Evolutionary conservation across 2,797 vertebrate species (phyloP).

Genomic region (Enteromius unitaeniatus): DNA sequence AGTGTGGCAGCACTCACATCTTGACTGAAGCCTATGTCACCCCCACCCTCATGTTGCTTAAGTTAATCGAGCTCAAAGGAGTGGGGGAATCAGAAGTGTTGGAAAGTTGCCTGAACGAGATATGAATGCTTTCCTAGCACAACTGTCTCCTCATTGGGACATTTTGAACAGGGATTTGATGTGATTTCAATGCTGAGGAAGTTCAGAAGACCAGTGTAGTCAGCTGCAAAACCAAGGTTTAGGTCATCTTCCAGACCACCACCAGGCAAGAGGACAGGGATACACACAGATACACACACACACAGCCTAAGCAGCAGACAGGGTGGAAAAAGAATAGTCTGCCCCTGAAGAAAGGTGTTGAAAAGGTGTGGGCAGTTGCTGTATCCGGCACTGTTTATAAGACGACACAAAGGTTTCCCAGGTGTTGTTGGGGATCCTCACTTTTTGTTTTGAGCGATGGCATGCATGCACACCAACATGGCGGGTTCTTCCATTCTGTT

Average conservation of each 20-base stretch:
- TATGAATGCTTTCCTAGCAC: neutral
- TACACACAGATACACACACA: neutral
- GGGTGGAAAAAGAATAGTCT: neutral
- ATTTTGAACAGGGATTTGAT: neutral
- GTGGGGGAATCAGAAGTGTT: neutral
- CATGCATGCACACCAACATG: fast-evolving
- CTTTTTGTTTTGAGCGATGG: neutral
- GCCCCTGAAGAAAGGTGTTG: neutral
- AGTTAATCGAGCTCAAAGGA: neutral
- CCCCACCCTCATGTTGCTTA: neutral
- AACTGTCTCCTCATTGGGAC: neutral
- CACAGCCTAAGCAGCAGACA: neutral
- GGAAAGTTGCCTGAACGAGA: neutral
- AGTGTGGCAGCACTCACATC: neutral
- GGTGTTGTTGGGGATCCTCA: neutral
- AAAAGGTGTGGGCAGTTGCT: neutral
- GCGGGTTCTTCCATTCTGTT: neutral
- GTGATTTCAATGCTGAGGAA: neutral
- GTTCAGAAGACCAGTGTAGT: neutral
- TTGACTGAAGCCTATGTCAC: neutral
- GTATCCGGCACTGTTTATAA: neutral
- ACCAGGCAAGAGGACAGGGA: neutral
- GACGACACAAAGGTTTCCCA: neutral
- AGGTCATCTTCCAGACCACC: neutral
- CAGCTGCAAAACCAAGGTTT: neutral